These are phyloP conservation scores for Tachypleus tridentatus DNA, from an alignment of 1,140 invertebrate species.

Conservation along the genomic window DNA sequence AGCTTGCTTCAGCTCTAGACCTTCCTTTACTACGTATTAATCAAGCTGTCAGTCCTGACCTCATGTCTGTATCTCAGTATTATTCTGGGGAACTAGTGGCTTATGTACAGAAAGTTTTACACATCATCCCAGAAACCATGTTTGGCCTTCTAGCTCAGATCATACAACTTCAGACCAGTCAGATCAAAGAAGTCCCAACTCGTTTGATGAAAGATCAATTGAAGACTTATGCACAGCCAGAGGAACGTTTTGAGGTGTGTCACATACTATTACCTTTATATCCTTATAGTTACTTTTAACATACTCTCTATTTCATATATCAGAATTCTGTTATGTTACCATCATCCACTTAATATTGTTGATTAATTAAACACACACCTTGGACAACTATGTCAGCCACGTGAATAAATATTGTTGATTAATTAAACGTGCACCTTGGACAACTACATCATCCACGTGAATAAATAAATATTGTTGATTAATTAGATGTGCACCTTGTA, in stretches of 20 bases:
- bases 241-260: constrained; percentile 59
- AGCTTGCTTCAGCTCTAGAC: constrained; percentile 85
- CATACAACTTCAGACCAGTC: constrained; percentile 54
- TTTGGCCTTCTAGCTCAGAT: constrained; percentile 80
- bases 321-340: background rate
- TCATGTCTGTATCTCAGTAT: constrained; percentile 88
- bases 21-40: constrained; percentile 88
- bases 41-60: constrained; percentile 78
- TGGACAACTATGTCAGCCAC: too few species aligned
- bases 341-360: constrained; percentile 6
- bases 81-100: constrained; percentile 87
- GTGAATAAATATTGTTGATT: too few species aligned
- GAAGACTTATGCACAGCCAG: constrained; percentile 84
- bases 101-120: constrained; percentile 84
- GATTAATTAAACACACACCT: constrained; percentile 6
- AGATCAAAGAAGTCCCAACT: constrained; percentile 83
- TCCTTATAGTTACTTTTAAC: constrained; percentile 1
- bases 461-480: too few species aligned
- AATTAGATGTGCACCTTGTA: too few species aligned
- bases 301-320: background rate
- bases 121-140: constrained; percentile 95
- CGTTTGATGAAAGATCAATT: constrained; percentile 90
- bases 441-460: too few species aligned
- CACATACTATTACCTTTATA: background rate
- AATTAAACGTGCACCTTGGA: too few species aligned